Percentiles rank a stretch among this genome's conserved stretches.
phyloP scores from a whole-genome alignment of 2,797 vertebrate genomes.

The Podarcis siculus region DNA sequence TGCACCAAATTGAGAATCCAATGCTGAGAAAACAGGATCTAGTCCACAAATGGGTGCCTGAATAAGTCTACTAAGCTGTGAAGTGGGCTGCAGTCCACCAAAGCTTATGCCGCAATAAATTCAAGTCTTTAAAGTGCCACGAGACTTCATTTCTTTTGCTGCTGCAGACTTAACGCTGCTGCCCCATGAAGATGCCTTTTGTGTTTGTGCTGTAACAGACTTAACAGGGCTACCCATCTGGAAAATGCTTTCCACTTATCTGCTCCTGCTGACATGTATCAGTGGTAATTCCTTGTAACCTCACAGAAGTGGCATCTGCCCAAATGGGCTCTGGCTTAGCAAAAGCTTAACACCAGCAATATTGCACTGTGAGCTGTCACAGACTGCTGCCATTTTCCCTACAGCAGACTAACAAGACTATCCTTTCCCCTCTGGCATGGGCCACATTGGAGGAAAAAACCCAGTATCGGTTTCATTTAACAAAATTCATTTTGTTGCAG shows the following conservation, averaged over 20 bases:
- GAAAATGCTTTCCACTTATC: background rate
- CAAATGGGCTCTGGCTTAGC: constrained; percentile 12
- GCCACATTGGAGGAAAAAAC: background rate
- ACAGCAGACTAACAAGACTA: background rate
- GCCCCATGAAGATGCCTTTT: background rate
- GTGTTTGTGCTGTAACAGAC: background rate
- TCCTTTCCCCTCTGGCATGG: too few relatives aligned
- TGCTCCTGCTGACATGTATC: background rate
- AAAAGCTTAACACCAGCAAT: background rate
- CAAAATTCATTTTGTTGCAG: background rate
- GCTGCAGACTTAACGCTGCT: background rate
- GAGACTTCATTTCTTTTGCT: background rate
- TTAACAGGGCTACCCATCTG: background rate
- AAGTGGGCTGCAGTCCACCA: background rate
- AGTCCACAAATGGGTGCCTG: background rate
- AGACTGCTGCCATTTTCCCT: background rate
- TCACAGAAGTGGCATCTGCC: background rate
- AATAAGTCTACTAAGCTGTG: background rate
- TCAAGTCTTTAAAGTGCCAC: background rate
- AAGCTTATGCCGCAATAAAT: background rate
- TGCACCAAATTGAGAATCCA: background rate
- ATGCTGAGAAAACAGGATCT: background rate
- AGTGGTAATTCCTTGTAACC: constrained; percentile 15
- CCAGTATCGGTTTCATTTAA: background rate
- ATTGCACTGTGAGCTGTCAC: background rate